Evolutionary conservation across 2,888 invertebrate species (phyloP), one percentile per base, ranked within the genome.

Genomic region (Actias luna): DNA sequence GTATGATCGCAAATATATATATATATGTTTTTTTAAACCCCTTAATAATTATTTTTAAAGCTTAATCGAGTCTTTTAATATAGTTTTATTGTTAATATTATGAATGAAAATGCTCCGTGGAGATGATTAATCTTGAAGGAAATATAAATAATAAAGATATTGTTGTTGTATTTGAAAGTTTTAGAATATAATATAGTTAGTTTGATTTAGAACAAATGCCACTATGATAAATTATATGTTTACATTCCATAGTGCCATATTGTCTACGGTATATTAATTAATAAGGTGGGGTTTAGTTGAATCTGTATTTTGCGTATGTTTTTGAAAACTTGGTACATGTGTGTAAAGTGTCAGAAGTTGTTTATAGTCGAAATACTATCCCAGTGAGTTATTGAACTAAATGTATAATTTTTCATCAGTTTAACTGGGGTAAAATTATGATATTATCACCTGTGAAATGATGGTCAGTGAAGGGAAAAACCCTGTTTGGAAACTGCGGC

Each of bases 211-310:
- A 67, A 65, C 64, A 74, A 75, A 78, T 82, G 84, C 77, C 86
- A 85, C 88, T 88, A 87, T 87, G 88, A 84, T 82, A 76, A 86
- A 84, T 87, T 84, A 88, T 89, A 89, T 89, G 89, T 89, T 88
- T 80, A 82, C 86, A 86, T 84, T 84, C 83, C 90, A 87, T 89
- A 86, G 90, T 88, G 89, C 79, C 88, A 84, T 87, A 64, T 80
- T 79, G 80, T 84, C 70, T 75, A 57, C 62, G 42, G 62, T 55
- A 36, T 42, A 58, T 63, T 58, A 57, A 29, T 60, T 58, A 50
- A 31, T n/a, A n/a, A n/a, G n/a, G 64, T 62, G 62, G 62, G 42
- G 27, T 58, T 42, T 58, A 31, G 2, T 29, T 29, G 27, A 29
- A 29, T 29, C 14, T 55, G 16, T 55, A 16, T 55, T 29, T 29